These are phyloP conservation scores for Nipponia nippon DNA, from an alignment of 2,113 vertebrate species.

Conservation along the genomic window DNA sequence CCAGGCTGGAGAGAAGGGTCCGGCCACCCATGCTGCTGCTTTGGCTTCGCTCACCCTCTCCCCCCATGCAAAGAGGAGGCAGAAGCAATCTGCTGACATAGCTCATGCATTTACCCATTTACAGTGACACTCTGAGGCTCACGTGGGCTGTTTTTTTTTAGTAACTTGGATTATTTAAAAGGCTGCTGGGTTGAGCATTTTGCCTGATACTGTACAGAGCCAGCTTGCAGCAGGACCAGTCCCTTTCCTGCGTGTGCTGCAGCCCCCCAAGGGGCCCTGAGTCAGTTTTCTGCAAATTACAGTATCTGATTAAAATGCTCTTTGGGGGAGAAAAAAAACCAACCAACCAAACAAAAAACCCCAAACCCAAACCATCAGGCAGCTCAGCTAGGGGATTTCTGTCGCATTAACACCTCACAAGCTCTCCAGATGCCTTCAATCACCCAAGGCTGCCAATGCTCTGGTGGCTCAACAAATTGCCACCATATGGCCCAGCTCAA, in stretches of 20 bases:
- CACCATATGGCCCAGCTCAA: not conserved
- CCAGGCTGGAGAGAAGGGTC: not conserved
- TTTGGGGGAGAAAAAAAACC: not conserved
- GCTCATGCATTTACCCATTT: not conserved
- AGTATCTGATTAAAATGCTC: not conserved
- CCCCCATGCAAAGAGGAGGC: not conserved
- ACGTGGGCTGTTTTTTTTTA: not conserved
- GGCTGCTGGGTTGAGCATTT: not conserved
- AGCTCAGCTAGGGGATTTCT: not conserved
- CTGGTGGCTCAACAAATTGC: not conserved
- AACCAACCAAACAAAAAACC: too few relatives aligned
- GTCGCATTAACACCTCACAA: not conserved
- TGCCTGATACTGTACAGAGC: not conserved
- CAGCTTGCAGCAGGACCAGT: not conserved
- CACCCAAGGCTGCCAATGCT: not conserved
- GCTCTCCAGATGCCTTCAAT: not conserved
- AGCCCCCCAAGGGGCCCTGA: not conserved
- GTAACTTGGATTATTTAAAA: not conserved
- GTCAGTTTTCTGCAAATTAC: not conserved
- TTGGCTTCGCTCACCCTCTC: not conserved
- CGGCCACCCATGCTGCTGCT: accelerated
- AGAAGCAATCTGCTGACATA: not conserved
- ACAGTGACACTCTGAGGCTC: not conserved
- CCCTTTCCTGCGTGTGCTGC: not conserved
- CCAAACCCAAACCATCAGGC: not conserved